Percentiles rank a stretch among this genome's conserved stretches.
phyloP scores from a whole-genome alignment of 2,797 vertebrate genomes.

The Crenichthys baileyi region DNA sequence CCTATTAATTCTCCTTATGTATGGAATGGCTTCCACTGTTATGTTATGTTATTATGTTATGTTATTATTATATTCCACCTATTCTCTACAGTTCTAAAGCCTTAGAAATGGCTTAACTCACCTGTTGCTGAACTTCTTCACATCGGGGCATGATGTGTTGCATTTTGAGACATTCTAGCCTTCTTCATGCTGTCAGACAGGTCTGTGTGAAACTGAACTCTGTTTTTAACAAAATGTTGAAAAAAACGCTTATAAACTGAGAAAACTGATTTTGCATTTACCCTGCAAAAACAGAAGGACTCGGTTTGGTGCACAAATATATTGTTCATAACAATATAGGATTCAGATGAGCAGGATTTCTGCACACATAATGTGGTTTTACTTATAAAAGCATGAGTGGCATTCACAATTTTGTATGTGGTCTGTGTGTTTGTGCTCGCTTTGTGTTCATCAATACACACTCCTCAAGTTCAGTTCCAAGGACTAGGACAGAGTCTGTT shows the following conservation, averaged over 20 bases:
- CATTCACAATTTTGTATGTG: slow-evolving; percentile 45
- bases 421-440: slow-evolving; percentile 63
- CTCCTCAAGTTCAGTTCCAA: slow-evolving; percentile 69
- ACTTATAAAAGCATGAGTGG: slow-evolving; percentile 30
- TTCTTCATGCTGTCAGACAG: background rate
- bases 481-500: slow-evolving; percentile 74
- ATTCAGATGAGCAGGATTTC: slow-evolving; percentile 43
- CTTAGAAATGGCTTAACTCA: background rate
- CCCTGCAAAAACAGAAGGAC: background rate
- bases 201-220: background rate
- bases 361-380: slow-evolving; percentile 42
- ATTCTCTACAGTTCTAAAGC: background rate
- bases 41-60: no score
- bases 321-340: background rate
- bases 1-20: background rate
- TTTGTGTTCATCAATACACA: slow-evolving; percentile 71
- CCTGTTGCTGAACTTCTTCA: background rate
- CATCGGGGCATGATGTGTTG: background rate
- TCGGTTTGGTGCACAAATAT: background rate
- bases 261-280: background rate
- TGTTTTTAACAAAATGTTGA: background rate
- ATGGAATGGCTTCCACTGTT: no score
- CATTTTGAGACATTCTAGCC: background rate
- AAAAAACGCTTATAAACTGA: no score
- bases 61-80: no score